Percentiles rank a stretch among this genome's conserved stretches.
Evolutionary conservation across 2,113 vertebrate species (phyloP).

Genomic region (Camelus dromedarius): DNA sequence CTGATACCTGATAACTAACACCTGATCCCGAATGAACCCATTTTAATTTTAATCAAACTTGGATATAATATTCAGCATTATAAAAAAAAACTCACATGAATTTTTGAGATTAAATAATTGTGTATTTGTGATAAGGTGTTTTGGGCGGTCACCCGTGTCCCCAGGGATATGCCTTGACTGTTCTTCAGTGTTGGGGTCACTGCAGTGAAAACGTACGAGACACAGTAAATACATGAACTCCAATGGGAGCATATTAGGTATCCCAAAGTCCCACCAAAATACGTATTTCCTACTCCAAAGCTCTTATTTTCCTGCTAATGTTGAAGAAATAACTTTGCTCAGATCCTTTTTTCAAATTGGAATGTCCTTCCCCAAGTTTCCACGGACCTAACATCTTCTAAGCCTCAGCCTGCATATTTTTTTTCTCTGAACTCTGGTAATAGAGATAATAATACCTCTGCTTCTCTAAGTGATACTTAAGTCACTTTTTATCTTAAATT

Average conservation of each 20-base stretch:
- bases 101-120: not conserved
- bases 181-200: not conserved
- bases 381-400: not conserved
- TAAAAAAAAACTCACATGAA: not conserved
- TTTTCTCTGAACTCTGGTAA: not conserved
- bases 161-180: accelerated
- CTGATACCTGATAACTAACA: not conserved
- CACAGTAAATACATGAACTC: not conserved
- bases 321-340: not conserved
- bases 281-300: not conserved
- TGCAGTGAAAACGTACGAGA: not conserved
- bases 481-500: not conserved
- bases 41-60: slow-evolving; percentile 3
- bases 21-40: not conserved
- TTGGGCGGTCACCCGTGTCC: not conserved
- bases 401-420: not conserved
- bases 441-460: not conserved
- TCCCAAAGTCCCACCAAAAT: not conserved
- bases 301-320: not conserved
- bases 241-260: not conserved
- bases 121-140: not conserved
- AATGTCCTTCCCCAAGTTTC: not conserved
- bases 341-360: not conserved
- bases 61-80: not conserved
- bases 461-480: not conserved